Percentiles rank a stretch among this genome's conserved stretches.
phyloP scores from a whole-genome alignment of 2,888 invertebrate species.

The Tolmerus cingulatus region DNA sequence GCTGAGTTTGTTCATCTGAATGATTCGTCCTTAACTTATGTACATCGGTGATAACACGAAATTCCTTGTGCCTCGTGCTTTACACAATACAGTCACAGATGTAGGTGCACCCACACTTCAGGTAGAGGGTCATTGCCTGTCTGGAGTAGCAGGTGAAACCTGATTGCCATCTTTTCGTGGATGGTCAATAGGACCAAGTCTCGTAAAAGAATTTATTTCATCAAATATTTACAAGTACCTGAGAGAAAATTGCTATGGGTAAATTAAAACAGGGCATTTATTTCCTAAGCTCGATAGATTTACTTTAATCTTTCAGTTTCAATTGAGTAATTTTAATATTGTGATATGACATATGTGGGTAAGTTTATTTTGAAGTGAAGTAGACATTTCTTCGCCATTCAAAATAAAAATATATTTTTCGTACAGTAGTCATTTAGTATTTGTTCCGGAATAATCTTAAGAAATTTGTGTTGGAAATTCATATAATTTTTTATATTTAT shows the following conservation, averaged over 20 bases:
- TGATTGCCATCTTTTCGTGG: not conserved
- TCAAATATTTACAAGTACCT: not conserved
- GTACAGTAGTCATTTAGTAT: no score
- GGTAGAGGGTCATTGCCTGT: not conserved
- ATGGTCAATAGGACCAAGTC: not conserved
- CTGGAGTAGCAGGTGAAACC: not conserved
- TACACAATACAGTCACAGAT: not conserved
- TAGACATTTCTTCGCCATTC: no score
- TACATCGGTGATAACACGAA: not conserved
- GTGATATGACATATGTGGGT: not conserved
- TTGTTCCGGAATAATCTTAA: no score
- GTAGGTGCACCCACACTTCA: not conserved
- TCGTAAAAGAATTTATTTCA: not conserved
- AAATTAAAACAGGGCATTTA: not conserved
- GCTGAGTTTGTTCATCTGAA: not conserved
- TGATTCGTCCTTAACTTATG: not conserved
- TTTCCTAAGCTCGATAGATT: not conserved
- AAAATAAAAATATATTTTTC: no score
- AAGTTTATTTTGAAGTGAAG: not conserved
- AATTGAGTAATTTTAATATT: not conserved
- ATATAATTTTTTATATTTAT: no score
- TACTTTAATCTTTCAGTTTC: not conserved
- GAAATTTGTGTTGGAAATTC: no score
- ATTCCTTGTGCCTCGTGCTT: not conserved
- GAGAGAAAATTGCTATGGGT: not conserved